Conservation (phyloP, 1,140 invertebrate species). For the Plodia interpunctella region DNA sequence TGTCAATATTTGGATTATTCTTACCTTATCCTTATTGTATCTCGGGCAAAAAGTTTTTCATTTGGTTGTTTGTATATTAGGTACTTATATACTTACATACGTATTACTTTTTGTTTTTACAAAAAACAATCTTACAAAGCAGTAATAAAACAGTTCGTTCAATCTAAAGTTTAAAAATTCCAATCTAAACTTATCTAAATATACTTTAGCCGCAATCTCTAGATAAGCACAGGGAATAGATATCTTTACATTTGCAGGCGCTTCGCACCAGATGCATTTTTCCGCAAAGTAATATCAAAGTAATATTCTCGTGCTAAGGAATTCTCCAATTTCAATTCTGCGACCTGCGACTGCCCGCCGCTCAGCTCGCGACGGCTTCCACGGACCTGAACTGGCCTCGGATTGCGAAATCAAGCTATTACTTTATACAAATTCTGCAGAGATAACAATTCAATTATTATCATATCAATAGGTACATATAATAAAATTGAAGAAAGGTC, state of each 20-base stretch:
- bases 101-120: too few species aligned
- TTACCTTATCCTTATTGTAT: too few species aligned
- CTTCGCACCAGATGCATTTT: constrained; percentile 14
- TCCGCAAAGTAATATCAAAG: constrained; percentile 7
- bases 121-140: too few species aligned
- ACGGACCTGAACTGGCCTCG: not conserved
- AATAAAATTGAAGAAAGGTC: too few species aligned
- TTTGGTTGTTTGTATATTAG: too few species aligned
- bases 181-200: constrained; percentile 2
- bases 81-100: too few species aligned
- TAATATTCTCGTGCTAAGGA: constrained; percentile 11
- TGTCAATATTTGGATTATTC: too few species aligned
- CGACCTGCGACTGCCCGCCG: constrained; percentile 4
- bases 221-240: constrained; percentile 1
- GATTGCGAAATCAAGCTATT: constrained; percentile 18
- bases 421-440: not conserved
- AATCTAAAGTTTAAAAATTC: not conserved
- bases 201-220: constrained; percentile 1
- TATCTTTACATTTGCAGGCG: constrained; percentile 4
- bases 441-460: not conserved
- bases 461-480: not conserved
- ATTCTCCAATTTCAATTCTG: constrained; percentile 13
- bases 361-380: not conserved
- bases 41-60: too few species aligned
- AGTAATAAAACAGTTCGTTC: not conserved